These are phyloP conservation scores for Drosophila leontia DNA, from an alignment of 1,140 invertebrate genomes.

Conservation along the genomic window DNA sequence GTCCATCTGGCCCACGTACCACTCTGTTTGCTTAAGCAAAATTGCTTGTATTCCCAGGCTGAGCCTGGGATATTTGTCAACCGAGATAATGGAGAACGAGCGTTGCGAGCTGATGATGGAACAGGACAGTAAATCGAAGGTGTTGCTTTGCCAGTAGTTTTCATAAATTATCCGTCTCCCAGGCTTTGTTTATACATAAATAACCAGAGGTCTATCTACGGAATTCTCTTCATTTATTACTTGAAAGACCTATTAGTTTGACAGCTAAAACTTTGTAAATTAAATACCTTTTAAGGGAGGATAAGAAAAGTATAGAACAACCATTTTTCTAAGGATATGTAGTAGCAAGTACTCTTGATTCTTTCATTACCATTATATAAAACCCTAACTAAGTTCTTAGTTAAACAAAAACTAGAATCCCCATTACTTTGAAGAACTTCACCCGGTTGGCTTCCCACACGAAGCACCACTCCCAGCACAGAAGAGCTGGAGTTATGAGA, in stretches of 20 bases:
- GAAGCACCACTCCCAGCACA: not conserved
- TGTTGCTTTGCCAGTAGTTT: constrained; percentile 32
- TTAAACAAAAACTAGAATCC: not conserved
- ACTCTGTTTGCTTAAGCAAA: constrained; percentile 38
- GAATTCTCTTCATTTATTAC: constrained; percentile 17
- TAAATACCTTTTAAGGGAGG: not conserved
- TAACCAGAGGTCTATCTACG: constrained; percentile 14
- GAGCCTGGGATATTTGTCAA: constrained; percentile 45
- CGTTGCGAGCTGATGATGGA: constrained; percentile 12
- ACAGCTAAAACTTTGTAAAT: not conserved
- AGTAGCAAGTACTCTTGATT: not conserved
- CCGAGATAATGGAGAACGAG: constrained; percentile 20
- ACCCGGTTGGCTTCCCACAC: constrained; percentile 1
- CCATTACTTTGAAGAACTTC: not conserved
- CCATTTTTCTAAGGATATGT: not conserved
- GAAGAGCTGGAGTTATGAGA: constrained; percentile 34
- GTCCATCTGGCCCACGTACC: constrained; percentile 38
- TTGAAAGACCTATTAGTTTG: constrained; percentile 3
- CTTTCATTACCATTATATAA: not conserved
- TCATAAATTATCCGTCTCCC: constrained; percentile 35
- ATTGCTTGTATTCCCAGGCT: constrained; percentile 39
- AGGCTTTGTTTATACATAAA: constrained; percentile 25
- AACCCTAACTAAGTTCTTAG: not conserved
- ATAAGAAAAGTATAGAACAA: not conserved
- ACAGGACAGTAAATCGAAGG: constrained; percentile 41